Evolutionary conservation across 2,113 vertebrate genomes (phyloP).

Genomic region (Miniopterus natalensis): DNA sequence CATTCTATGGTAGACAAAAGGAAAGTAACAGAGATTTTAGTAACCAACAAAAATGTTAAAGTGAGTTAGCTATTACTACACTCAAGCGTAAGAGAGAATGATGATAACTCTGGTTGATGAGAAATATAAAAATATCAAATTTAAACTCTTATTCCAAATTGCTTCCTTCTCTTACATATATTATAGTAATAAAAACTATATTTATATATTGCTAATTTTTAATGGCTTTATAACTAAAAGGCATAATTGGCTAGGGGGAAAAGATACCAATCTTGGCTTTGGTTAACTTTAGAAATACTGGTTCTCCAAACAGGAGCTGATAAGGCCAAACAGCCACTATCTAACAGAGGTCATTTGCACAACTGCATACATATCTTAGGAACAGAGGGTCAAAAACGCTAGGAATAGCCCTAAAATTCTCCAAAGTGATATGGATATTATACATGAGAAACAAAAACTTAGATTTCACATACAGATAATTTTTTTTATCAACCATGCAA

Average conservation of each 20-base stretch:
- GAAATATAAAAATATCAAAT: constrained; percentile 41
- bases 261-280: neutral
- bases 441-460: neutral
- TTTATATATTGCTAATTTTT: neutral
- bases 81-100: neutral
- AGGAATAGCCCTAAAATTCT: neutral
- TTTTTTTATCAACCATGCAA: neutral
- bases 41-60: constrained; percentile 40
- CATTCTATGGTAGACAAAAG: constrained; percentile 5
- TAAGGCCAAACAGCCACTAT: neutral
- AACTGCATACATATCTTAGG: neutral
- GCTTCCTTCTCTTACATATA: neutral
- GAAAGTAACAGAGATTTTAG: constrained; percentile 28
- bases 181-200: neutral
- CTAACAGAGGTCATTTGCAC: neutral
- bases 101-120: neutral
- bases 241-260: neutral
- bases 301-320: neutral
- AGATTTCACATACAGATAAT: neutral
- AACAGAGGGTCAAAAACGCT: neutral
- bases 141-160: constrained; percentile 49
- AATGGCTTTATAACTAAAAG: constrained; percentile 41
- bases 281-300: constrained; percentile 23
- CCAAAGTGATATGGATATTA: neutral
- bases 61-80: neutral